Evolutionary conservation across 2,888 invertebrate genomes (phyloP).

Genomic region (Calliphora vomitoria): DNA sequence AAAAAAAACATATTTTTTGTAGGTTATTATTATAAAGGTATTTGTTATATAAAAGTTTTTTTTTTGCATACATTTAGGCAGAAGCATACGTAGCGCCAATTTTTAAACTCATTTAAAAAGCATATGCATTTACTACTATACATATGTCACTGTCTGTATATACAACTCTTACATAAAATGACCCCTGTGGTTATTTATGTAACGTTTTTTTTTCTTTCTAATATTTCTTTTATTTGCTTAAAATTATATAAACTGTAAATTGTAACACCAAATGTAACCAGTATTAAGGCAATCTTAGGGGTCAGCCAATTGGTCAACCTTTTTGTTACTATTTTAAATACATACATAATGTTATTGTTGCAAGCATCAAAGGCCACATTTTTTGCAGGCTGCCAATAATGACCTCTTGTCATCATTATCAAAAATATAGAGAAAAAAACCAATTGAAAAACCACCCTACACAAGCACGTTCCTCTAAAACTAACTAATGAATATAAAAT

Average conservation of each 20-base stretch:
- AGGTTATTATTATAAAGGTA: no score
- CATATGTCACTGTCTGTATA: neutral
- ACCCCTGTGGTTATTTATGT: conserved; percentile 66
- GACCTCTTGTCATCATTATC: conserved; percentile 62
- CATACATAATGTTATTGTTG: conserved; percentile 22
- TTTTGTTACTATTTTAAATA: conserved; percentile 30
- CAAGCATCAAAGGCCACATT: conserved; percentile 14
- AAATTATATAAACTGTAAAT: conserved; percentile 62
- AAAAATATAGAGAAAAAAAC: conserved; percentile 17
- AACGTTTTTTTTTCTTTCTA: conserved; percentile 52
- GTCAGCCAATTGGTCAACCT: conserved; percentile 75
- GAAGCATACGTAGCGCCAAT: neutral
- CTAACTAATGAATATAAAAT: conserved; percentile 69
- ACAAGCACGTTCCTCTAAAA: conserved; percentile 68
- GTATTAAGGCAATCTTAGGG: conserved; percentile 74
- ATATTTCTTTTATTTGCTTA: conserved; percentile 24
- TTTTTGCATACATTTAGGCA: neutral
- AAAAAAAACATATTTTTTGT: no score
- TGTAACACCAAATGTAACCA: conserved; percentile 66
- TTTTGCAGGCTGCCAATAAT: conserved; percentile 55
- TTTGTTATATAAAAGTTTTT: no score
- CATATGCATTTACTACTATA: no score
- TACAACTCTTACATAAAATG: neutral
- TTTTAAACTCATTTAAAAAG: no score
- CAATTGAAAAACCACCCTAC: conserved; percentile 49